Evolutionary conservation across 2,888 invertebrate species (phyloP).

Genomic region (Blera fallax): DNA sequence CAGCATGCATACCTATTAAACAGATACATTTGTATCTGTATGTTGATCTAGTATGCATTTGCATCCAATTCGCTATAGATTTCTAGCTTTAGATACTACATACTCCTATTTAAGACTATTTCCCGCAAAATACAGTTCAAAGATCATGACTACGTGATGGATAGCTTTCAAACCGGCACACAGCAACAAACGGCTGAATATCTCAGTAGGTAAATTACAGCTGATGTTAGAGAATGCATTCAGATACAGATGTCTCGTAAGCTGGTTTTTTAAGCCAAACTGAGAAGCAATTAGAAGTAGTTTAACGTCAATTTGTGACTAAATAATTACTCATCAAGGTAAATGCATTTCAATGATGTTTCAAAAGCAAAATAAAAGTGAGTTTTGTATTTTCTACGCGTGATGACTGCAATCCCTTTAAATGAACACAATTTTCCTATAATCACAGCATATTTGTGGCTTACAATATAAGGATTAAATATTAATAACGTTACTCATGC

Average conservation of each 20-base stretch:
- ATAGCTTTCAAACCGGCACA: background rate
- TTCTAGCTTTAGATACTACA: background rate
- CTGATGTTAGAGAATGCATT: background rate
- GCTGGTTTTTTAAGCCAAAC: background rate
- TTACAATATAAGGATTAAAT: background rate
- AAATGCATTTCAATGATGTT: background rate
- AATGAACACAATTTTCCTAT: background rate
- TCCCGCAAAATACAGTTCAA: conserved; percentile 13
- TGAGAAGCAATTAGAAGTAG: background rate
- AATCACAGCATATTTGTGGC: background rate
- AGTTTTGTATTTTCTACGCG: background rate
- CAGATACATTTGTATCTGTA: background rate
- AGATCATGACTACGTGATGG: conserved; percentile 14
- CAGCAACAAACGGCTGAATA: background rate
- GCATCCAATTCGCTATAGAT: background rate
- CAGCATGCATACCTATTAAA: background rate
- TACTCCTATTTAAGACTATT: too few relatives aligned
- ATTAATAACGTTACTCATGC: background rate
- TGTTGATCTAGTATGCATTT: conserved; percentile 9
- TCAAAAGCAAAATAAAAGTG: background rate
- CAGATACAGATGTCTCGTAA: background rate
- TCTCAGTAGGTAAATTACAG: background rate
- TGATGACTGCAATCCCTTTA: background rate
- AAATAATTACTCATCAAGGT: background rate
- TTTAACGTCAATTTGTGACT: background rate